Evolutionary conservation across 2,797 vertebrate species (phyloP), one percentile per base, ranked within the genome.

Genomic region (Natrix natrix): DNA sequence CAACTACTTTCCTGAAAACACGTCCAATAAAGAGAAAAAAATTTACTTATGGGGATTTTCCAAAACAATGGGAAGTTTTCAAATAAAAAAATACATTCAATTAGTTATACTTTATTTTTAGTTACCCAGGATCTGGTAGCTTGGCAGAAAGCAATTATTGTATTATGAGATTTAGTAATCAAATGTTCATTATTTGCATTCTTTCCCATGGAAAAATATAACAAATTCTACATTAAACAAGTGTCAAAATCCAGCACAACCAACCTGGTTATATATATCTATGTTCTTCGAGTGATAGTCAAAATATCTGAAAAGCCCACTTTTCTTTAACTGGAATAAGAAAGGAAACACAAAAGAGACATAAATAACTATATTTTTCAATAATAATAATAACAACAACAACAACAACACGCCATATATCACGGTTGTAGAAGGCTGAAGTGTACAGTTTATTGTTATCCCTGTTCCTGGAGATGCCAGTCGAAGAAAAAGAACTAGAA

Each of bases 211-310:
- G 22, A 78, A n/a, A 74, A n/a, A n/a, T 14, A 5, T 28, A 78
- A 17, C 7, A 78, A n/a, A 24, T 24, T 55, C 54, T 95, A 95
- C 95, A 94, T 96, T 74, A 78, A 16, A 78, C 5, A 48, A 22
- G 10, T 17, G 43, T 56, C 57, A n/a, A 74, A 57, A n/a, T 8
- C n/a, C 43, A 78, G 26, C 17, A 78, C 24, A 13, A 24, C 86
- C 32, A 94, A 95, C 95, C 95, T 96, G 94, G 28, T 95, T 95
- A 86, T 95, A 96, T 66, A 93, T 94, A 32, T 74, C 55, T 86
- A 90, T 56, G 91, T 95, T 95, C 63, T 89, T 92, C 2, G 0
- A 0, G 10, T 94, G 94, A 66, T 90, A 96, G 54, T 96, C 94
- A 86, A 95, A 96, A 16, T 88, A 92, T 86, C 91, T 94, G 28